Conservation (phyloP, 2,113 vertebrate species). For the Chaetodon auriga region DNA sequence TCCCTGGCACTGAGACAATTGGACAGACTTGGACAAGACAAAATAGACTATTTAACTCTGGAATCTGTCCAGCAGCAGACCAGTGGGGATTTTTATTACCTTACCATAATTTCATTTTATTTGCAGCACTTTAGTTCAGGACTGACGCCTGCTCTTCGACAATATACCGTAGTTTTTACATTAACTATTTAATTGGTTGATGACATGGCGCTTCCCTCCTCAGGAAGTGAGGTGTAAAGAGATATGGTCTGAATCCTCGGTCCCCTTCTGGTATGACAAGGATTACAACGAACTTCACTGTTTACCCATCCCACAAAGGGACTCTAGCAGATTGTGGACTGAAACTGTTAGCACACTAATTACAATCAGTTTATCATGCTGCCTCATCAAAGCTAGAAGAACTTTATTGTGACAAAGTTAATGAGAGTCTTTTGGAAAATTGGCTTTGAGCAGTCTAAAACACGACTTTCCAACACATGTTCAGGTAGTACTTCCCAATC, state of each 20-base stretch:
- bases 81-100: slow-evolving; percentile 65
- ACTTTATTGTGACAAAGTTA: slow-evolving; percentile 50
- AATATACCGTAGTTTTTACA: slow-evolving; percentile 54
- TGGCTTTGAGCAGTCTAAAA: slow-evolving; percentile 54
- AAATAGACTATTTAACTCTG: slow-evolving; percentile 71
- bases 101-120: slow-evolving; percentile 73
- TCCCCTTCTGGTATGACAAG: slow-evolving; percentile 56
- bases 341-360: slow-evolving; percentile 73
- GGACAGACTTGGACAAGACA: slow-evolving; percentile 79
- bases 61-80: slow-evolving; percentile 74
- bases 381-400: slow-evolving; percentile 66
- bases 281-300: slow-evolving; percentile 57
- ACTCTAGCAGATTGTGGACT: slow-evolving; percentile 63
- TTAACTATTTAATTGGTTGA: slow-evolving; percentile 72
- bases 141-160: slow-evolving; percentile 69
- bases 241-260: slow-evolving; percentile 34
- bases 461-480: slow-evolving; percentile 47
- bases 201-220: slow-evolving; percentile 63
- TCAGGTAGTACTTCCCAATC: slow-evolving; percentile 58
- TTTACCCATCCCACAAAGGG: slow-evolving; percentile 51
- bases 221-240: slow-evolving; percentile 70
- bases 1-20: slow-evolving; percentile 83
- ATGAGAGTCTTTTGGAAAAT: slow-evolving; percentile 47
- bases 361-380: slow-evolving; percentile 60
- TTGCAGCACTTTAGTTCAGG: slow-evolving; percentile 83